Conservation (phyloP, 2,113 vertebrate genomes). For the Kobus ellipsiprymnus region DNA sequence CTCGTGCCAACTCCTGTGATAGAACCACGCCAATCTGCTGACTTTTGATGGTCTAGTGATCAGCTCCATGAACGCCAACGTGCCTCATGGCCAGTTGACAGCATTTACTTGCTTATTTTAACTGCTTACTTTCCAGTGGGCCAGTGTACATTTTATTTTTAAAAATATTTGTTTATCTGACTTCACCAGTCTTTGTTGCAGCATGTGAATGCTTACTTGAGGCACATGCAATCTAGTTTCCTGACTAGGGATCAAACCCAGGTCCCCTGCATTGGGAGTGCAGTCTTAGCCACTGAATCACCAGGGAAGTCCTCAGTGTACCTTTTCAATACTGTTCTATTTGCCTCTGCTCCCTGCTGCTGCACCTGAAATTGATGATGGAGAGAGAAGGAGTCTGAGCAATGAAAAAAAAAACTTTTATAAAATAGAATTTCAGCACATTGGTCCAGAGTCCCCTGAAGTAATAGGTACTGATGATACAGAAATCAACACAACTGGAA, state of each 20-base stretch:
- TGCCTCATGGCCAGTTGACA: neutral
- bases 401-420: neutral
- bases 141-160: neutral
- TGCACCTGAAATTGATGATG: neutral
- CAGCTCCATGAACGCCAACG: neutral
- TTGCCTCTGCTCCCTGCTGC: neutral
- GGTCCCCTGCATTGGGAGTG: neutral
- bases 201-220: neutral
- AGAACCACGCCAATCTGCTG: neutral
- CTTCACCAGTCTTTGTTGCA: neutral
- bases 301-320: neutral
- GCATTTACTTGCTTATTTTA: neutral
- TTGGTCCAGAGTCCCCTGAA: neutral
- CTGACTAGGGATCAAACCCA: neutral
- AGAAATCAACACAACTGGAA: neutral
- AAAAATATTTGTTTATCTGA: neutral
- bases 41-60: neutral
- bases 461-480: neutral
- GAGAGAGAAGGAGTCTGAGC: neutral
- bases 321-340: neutral
- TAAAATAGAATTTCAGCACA: neutral
- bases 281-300: neutral
- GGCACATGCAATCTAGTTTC: neutral
- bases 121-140: neutral
- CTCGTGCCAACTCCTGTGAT: neutral